Conservation (phyloP, 2,797 vertebrate species). For the Cygnus olor region DNA sequence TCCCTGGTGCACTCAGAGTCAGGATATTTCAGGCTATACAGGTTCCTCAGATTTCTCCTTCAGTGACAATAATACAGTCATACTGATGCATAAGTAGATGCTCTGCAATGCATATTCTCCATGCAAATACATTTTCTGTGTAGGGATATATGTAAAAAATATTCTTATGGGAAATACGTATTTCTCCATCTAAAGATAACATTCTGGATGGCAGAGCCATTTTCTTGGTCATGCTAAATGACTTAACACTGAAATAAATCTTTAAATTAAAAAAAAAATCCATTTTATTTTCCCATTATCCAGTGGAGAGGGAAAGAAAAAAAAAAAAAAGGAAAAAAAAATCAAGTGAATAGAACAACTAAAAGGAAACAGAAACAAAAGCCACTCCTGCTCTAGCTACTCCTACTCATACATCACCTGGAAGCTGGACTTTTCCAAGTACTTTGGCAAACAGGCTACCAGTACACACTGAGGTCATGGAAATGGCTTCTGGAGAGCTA, state of each 20-base stretch:
- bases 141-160: neutral
- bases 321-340: neutral
- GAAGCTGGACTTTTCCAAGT: neutral
- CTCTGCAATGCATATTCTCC: neutral
- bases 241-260: neutral
- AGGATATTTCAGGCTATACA: neutral
- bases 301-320: neutral
- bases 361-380: neutral
- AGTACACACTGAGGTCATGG: neutral
- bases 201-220: neutral
- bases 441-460: neutral
- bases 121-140: neutral
- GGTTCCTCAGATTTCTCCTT: neutral
- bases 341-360: neutral
- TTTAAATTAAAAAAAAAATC: neutral
- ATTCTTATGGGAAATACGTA: neutral
- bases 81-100: neutral
- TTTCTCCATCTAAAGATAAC: neutral
- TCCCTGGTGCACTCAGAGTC: neutral
- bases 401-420: neutral
- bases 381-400: neutral
- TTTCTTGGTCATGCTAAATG: neutral
- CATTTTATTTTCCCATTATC: neutral
- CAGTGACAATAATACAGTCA: neutral
- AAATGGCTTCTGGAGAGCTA: neutral